Conservation (phyloP, 92 coral and sea anemone species). For the Parazoanthus atlanticus region DNA sequence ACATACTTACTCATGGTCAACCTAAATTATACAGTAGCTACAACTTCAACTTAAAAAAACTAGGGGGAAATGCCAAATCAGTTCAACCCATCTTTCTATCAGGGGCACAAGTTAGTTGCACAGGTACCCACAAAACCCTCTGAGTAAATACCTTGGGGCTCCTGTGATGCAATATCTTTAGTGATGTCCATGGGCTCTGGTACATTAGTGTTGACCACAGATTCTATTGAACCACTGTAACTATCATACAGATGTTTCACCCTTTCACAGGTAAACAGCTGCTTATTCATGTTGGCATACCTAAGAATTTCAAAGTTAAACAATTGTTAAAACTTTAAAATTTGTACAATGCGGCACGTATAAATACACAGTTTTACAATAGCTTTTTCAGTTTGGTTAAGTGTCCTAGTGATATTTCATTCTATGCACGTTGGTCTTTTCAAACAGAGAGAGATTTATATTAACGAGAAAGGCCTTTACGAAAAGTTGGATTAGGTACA, state of each 20-base stretch:
- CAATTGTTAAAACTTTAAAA: background rate
- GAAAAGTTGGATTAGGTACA: too few relatives aligned
- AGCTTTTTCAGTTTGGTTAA: background rate
- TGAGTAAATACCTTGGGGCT: slow-evolving; percentile 69
- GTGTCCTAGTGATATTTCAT: too few relatives aligned
- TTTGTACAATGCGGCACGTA: too few relatives aligned
- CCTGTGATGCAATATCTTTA: slow-evolving; percentile 48
- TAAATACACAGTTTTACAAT: background rate
- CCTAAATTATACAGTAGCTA: too few relatives aligned
- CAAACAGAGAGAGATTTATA: too few relatives aligned
- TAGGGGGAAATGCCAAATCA: too few relatives aligned
- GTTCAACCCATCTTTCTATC: too few relatives aligned
- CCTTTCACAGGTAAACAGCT: slow-evolving; percentile 61
- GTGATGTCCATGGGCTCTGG: slow-evolving; percentile 91
- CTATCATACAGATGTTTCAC: slow-evolving; percentile 84
- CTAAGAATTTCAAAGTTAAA: background rate
- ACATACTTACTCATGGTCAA: too few relatives aligned
- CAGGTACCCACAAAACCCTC: background rate
- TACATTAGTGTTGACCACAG: slow-evolving; percentile 47
- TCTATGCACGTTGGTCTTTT: too few relatives aligned
- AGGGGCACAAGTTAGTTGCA: background rate
- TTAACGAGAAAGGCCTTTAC: too few relatives aligned
- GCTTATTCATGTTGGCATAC: slow-evolving; percentile 76
- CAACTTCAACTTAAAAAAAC: too few relatives aligned
- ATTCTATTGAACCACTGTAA: slow-evolving; percentile 72